Conservation (phyloP, 2,113 vertebrate genomes). For the Mungos mungo region DNA sequence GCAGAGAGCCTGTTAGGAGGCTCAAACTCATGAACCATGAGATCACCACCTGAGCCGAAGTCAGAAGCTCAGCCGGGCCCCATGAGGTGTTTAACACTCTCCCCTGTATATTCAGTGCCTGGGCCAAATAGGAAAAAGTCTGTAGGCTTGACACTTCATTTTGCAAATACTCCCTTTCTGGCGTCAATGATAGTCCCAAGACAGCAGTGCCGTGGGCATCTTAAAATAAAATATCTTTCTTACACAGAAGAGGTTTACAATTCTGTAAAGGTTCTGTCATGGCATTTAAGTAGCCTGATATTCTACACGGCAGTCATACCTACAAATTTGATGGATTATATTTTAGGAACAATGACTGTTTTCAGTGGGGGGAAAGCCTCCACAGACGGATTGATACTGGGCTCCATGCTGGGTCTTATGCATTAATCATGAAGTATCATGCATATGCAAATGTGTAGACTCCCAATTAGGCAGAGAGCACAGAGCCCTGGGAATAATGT, state of each 20-base stretch:
- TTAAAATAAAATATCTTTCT: slow-evolving; percentile 58
- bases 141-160: slow-evolving; percentile 36
- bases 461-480: slow-evolving; percentile 82
- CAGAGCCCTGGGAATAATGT: slow-evolving; percentile 81
- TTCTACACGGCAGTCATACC: slow-evolving; percentile 27
- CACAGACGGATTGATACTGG: slow-evolving; percentile 72
- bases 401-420: slow-evolving; percentile 80
- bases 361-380: slow-evolving; percentile 59
- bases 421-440: slow-evolving; percentile 86
- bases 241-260: slow-evolving; percentile 44
- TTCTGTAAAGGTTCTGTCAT: slow-evolving; percentile 39
- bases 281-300: slow-evolving; percentile 59
- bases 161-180: slow-evolving; percentile 56
- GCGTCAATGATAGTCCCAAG: slow-evolving; percentile 32
- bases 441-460: slow-evolving; percentile 82
- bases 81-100: slow-evolving; percentile 43
- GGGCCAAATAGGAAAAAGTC: slow-evolving; percentile 46
- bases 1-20: too few species aligned
- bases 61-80: too few species aligned
- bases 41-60: too few species aligned
- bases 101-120: slow-evolving; percentile 21
- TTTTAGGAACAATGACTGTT: slow-evolving; percentile 69
- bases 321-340: slow-evolving; percentile 63
- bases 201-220: not conserved
- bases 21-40: too few species aligned